Conservation (phyloP, 2,888 invertebrate genomes). For the Marronus borbonicus region DNA sequence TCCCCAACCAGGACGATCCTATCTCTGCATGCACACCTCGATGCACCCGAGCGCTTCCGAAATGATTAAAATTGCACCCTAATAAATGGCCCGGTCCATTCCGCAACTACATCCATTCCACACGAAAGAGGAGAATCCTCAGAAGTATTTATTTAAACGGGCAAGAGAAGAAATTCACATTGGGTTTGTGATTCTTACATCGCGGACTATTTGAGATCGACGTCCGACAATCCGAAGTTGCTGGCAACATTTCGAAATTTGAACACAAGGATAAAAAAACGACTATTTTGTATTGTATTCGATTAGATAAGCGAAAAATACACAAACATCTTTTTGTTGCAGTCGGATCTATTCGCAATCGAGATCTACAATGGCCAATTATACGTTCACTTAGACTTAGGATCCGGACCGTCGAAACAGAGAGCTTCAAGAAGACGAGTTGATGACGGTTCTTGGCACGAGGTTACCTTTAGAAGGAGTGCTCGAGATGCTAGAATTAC, state of each 20-base stretch:
- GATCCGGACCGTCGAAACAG: slow-evolving; percentile 91
- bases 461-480: slow-evolving; percentile 86
- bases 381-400: slow-evolving; percentile 92
- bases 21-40: slow-evolving; percentile 23
- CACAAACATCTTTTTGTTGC: slow-evolving; percentile 57
- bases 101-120: neutral
- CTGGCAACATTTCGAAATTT: too few relatives aligned
- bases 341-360: slow-evolving; percentile 80
- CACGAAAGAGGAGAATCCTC: neutral
- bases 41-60: slow-evolving; percentile 15
- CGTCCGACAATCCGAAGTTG: too few relatives aligned
- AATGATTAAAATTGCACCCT: slow-evolving; percentile 37
- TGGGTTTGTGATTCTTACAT: too few relatives aligned
- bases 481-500: slow-evolving; percentile 89
- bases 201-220: too few relatives aligned
- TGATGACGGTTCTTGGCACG: slow-evolving; percentile 95
- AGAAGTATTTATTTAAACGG: too few relatives aligned
- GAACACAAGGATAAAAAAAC: too few relatives aligned
- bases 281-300: too few relatives aligned
- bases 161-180: too few relatives aligned
- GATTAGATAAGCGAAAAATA: too few relatives aligned
- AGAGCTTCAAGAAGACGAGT: slow-evolving; percentile 87
- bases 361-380: slow-evolving; percentile 76
- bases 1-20: slow-evolving; percentile 1
- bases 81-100: slow-evolving; percentile 20